These are phyloP conservation scores for Lacerta agilis DNA, from an alignment of 2,797 vertebrate genomes.

Conservation along the genomic window DNA sequence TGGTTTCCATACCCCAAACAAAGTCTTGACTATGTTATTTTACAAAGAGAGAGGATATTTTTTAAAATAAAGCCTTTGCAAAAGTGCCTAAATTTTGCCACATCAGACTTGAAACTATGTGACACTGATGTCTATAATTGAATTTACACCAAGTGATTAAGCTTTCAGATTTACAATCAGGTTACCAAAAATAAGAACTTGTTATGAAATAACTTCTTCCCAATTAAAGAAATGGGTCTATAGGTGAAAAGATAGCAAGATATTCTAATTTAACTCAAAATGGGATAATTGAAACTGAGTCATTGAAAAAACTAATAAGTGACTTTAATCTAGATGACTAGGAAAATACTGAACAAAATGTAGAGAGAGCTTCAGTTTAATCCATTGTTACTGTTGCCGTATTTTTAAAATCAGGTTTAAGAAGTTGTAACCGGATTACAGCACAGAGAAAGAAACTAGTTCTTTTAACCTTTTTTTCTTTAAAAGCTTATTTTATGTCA, in stretches of 20 bases:
- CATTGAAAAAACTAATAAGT: conserved; percentile 76
- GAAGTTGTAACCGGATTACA: conserved; percentile 85
- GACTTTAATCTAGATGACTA: conserved; percentile 85
- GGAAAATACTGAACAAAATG: conserved; percentile 77
- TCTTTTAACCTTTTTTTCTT: conserved; percentile 82
- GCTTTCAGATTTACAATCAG: conserved; percentile 76
- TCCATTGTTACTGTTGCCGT: conserved; percentile 79
- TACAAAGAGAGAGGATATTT: conserved; percentile 83
- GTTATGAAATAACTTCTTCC: conserved; percentile 74
- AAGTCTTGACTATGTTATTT: conserved; percentile 87
- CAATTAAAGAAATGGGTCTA: conserved; percentile 72
- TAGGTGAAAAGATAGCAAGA: conserved; percentile 80
- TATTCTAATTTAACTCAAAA: conserved; percentile 81
- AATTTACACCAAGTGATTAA: conserved; percentile 69
- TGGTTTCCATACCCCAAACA: conserved; percentile 82
- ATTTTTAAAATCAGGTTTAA: conserved; percentile 81
- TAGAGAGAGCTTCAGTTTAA: conserved; percentile 83
- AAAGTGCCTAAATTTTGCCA: conserved; percentile 89
- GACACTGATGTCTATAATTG: conserved; percentile 78
- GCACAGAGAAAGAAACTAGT: conserved; percentile 79
- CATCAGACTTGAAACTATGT: conserved; percentile 81
- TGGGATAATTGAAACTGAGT: conserved; percentile 70
- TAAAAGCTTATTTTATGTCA: conserved; percentile 87
- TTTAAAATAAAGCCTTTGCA: conserved; percentile 87
- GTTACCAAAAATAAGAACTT: conserved; percentile 75